Base-by-base conservation (phyloP, 2,888 invertebrate genomes). In the Drosophila dives region DNA sequence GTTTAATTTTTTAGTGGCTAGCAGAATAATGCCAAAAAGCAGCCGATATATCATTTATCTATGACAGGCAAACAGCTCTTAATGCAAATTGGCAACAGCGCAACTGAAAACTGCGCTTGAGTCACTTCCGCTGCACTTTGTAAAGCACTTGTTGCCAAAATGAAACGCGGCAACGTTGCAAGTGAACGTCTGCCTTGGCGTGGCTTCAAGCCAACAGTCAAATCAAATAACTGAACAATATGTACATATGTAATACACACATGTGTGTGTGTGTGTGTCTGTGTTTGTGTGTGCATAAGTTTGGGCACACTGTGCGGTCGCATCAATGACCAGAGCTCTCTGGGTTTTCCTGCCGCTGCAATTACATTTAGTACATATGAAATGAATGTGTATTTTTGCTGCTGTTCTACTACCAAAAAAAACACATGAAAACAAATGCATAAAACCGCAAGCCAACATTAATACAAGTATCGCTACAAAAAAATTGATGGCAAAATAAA, bases 41-140 rank as follows among this genome's bases (percentile, higher is more conserved):
- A 55, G 58, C 42, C 63, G 74, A 77, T 80, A 80, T 80, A 72
- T 83, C 83, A 77, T 72, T 67, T 53, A 70, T 48, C 12, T 80
- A 56, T 75, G 82, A 81, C 80, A 74, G 77, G 77, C 45, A 26
- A 72, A 75, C 67, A 34, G 23, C 26, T 54, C 36, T 49, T 49
- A 53, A 60, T 50, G 66, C 72, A 77, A 69, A 62, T 67, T 45
- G 79, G 71, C 80, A 81, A 77, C 77, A 45, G 53, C 33, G 76
- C 72, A 59, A 20, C 34, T n/a, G 17, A 5, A 42, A 66, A 64
- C 65, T 65, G 50, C 70, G 74, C 73, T 77, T 75, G 73, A 76
- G 75, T 77, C 83, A 84, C 86, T 86, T 84, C 83, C 83, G 86
- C 86, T 84, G 86, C 83, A 86, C 75, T 84, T 84, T 69, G 51